Percentiles rank a stretch among this genome's conserved stretches.
Evolutionary conservation across 2,797 vertebrate genomes (phyloP).

Genomic region (Arnoldichthys spilopterus): DNA sequence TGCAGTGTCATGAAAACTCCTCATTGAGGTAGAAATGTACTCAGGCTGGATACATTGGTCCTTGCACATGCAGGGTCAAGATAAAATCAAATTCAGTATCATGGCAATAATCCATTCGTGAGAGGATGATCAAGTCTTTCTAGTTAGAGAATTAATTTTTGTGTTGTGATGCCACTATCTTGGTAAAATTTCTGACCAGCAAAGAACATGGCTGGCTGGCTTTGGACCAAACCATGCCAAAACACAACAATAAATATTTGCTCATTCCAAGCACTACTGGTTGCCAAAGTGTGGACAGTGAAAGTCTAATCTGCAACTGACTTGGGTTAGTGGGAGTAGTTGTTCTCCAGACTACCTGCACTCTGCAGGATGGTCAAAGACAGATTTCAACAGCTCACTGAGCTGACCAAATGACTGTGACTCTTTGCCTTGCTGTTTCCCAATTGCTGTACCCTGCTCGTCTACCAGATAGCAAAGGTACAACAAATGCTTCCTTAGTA

Average conservation of each 20-base stretch:
- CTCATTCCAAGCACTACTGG: not conserved
- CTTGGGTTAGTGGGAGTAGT: not conserved
- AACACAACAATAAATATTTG: not conserved
- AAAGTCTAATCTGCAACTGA: not conserved
- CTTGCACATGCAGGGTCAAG: too few relatives aligned
- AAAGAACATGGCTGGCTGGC: not conserved
- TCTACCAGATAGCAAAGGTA: not conserved
- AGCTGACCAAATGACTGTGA: conserved; percentile 12
- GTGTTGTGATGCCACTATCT: too few relatives aligned
- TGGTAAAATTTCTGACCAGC: too few relatives aligned
- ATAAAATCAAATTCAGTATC: too few relatives aligned
- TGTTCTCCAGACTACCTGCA: not conserved
- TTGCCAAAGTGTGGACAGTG: not conserved
- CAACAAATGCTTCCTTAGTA: conserved; percentile 10
- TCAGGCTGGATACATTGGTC: too few relatives aligned
- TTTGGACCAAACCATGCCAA: not conserved
- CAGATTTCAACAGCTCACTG: not conserved
- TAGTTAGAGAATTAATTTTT: too few relatives aligned
- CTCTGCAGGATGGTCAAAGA: not conserved
- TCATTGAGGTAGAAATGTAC: too few relatives aligned
- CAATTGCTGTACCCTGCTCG: not conserved
- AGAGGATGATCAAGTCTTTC: not conserved
- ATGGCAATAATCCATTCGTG: not conserved
- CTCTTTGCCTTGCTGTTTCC: not conserved
- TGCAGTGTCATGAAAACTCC: too few relatives aligned